Conservation (phyloP, 2,113 vertebrate species). For the Anarhynchus alexandrinus region DNA sequence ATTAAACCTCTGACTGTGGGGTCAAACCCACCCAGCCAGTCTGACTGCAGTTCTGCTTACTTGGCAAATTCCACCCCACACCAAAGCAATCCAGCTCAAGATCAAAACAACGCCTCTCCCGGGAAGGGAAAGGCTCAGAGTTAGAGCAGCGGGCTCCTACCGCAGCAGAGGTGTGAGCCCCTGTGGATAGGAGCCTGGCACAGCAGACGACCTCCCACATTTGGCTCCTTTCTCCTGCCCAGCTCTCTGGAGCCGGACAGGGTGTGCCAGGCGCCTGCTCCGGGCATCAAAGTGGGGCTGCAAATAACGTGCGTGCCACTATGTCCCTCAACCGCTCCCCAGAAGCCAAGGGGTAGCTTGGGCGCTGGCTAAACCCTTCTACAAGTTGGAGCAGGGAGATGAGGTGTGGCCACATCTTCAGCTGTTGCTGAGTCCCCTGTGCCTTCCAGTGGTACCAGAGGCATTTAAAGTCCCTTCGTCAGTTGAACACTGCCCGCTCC, state of each 20-base stretch:
- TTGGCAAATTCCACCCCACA: slow-evolving; percentile 51
- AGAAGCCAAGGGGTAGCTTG: neutral
- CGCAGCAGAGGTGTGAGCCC: neutral
- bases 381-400: neutral
- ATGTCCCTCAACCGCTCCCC: neutral
- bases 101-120: slow-evolving; percentile 10
- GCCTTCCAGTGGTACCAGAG: neutral
- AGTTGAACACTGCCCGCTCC: rapidly evolving
- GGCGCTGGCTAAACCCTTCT: neutral
- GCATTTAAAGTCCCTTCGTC: neutral
- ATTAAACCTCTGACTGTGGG: slow-evolving; percentile 56
- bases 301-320: neutral
- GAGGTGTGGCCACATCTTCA: slow-evolving; percentile 31
- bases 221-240: neutral
- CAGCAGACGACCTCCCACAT: neutral
- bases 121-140: neutral
- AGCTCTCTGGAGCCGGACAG: neutral
- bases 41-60: slow-evolving; percentile 45
- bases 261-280: neutral
- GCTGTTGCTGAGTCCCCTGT: neutral
- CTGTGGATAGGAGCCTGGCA: neutral
- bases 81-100: neutral
- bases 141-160: neutral
- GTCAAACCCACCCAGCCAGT: slow-evolving; percentile 57
- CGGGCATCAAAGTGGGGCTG: neutral